Evolutionary conservation across 2,888 invertebrate genomes (phyloP), one percentile per base, ranked within the genome.

Genomic region (Lasioglossum zephyrum): DNA sequence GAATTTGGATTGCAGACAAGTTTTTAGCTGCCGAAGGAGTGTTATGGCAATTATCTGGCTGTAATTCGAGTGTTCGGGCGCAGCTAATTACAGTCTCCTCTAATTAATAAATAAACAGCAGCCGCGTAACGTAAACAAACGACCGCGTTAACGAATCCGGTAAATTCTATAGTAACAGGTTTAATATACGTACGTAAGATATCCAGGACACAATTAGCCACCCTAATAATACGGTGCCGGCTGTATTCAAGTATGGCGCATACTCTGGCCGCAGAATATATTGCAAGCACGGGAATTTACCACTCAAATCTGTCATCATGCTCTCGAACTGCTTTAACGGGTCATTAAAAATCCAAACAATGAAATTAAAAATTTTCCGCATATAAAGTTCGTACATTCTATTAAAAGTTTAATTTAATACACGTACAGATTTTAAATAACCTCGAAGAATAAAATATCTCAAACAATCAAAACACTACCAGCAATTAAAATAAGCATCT

Each of bases 131-230:
- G 22, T 18, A 39, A 36, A 39, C 22, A 39, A 69, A 69, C 69
- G 39, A 26, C 5, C 13, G 41, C 70, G 70, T 72, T 73, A 44
- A 47, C 73, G 73, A 73, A 47, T 73, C 41, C n/a, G 18, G n/a
- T 26, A 26, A 39, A 69, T 69, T 39, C 22, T 9, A 39, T n/a
- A 36, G 69, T 36, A 77, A 26, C 53, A 53, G 53, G 26, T 74
- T 31, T 22, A 26, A 63, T 63, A 44, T 73, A 77, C 91, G 41
- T 91, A 94, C 94, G 66, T 93, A 92, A 66, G 92, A 92, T 79
- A 94, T 90, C 93, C 93, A 94, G 18, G 92, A 91, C 4, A 94
- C 90, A 73, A 94, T 88, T 81, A 94, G 87, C 94, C 94, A 94
- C 26, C 94, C 94, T 18, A 94, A 86, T 18, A 94, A 78, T 13